A percentile compares a stretch with the other conserved stretches of the same genome.
phyloP scores from a whole-genome alignment of 2,797 vertebrate genomes.

The Carapus acus region DNA sequence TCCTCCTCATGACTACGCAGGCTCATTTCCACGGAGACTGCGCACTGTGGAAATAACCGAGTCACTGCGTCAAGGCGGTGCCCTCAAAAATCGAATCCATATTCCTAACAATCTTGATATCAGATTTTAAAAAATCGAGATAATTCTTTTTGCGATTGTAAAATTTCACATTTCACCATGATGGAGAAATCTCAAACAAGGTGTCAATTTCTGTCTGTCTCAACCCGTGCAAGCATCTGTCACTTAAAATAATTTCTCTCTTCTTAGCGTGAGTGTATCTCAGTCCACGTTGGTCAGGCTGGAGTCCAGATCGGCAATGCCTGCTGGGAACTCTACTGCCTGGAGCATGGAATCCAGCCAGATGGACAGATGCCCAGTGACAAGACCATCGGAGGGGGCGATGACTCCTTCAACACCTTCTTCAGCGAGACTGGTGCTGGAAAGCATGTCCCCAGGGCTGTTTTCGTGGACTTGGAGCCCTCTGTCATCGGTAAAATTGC shows the following conservation, averaged over 20 bases:
- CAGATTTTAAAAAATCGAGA: too few relatives aligned
- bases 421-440: conserved; percentile 73
- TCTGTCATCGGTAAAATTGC: conserved; percentile 71
- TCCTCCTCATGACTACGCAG: too few relatives aligned
- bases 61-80: too few relatives aligned
- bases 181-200: too few relatives aligned
- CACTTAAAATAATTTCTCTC: neutral
- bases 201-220: too few relatives aligned
- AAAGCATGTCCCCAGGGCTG: conserved; percentile 76
- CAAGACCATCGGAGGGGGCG: conserved; percentile 52
- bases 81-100: too few relatives aligned
- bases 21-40: too few relatives aligned
- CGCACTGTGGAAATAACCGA: too few relatives aligned
- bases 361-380: conserved; percentile 60
- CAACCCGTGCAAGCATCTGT: too few relatives aligned
- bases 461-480: conserved; percentile 81
- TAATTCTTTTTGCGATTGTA: too few relatives aligned
- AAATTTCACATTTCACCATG: too few relatives aligned
- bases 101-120: too few relatives aligned
- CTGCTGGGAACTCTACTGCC: conserved; percentile 70
- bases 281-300: conserved; percentile 60
- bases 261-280: conserved; percentile 61
- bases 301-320: conserved; percentile 65
- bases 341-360: conserved; percentile 53
- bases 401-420: conserved; percentile 68